Evolutionary conservation across 2,113 vertebrate species (phyloP).

Genomic region (Phoxinus phoxinus): DNA sequence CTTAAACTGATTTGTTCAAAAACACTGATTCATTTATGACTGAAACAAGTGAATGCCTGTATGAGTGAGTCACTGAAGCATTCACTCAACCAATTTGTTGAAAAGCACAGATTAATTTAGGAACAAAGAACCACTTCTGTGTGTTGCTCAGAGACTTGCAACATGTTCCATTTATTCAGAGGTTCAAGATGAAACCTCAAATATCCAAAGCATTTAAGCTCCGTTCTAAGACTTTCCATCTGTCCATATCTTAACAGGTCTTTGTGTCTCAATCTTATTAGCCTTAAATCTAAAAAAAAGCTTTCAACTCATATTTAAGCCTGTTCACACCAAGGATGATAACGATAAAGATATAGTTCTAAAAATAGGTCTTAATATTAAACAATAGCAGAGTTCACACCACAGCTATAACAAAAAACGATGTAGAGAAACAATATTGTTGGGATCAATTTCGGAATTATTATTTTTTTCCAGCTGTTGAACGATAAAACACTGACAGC

Average conservation of each 20-base stretch:
- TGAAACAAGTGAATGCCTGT: not conserved
- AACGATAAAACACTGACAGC: too few relatives aligned
- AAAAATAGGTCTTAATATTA: too few relatives aligned
- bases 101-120: not conserved
- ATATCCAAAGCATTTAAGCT: not conserved
- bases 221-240: not conserved
- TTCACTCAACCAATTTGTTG: not conserved
- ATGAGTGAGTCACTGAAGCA: not conserved
- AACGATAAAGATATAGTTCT: too few relatives aligned
- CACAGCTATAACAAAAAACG: too few relatives aligned
- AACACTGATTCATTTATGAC: not conserved
- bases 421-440: too few relatives aligned
- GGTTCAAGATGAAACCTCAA: not conserved
- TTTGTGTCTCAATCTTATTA: not conserved
- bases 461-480: too few relatives aligned
- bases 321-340: too few relatives aligned
- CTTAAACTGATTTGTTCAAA: not conserved
- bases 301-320: not conserved
- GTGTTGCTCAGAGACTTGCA: too few relatives aligned
- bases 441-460: too few relatives aligned
- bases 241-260: not conserved
- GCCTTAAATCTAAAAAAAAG: not conserved
- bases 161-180: not conserved
- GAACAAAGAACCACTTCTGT: not conserved
- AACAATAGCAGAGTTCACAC: too few relatives aligned